Evolutionary conservation across 2,797 vertebrate species (phyloP).

Genomic region (Acropternis orthonyx): DNA sequence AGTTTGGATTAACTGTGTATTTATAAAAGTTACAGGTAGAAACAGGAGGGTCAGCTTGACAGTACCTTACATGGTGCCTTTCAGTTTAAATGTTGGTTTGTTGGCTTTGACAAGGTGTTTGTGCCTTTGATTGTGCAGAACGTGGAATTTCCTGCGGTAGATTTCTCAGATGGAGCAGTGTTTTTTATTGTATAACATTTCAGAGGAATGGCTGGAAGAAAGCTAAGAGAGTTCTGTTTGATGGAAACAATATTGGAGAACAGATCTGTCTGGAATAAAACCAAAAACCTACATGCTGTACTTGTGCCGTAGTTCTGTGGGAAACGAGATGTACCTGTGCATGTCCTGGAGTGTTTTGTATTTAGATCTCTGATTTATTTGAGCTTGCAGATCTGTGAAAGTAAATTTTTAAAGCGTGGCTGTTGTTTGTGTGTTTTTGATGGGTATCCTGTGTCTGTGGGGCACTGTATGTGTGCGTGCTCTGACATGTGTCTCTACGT

Average conservation of each 20-base stretch:
- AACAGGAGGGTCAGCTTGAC: neutral
- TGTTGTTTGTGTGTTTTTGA: neutral
- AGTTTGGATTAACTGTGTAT: neutral
- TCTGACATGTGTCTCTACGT: accelerated
- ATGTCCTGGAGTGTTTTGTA: neutral
- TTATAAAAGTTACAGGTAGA: neutral
- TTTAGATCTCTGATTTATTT: neutral
- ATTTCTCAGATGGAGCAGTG: neutral
- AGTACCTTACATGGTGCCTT: neutral
- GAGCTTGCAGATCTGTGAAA: neutral
- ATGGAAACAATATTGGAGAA: neutral
- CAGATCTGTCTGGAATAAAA: neutral
- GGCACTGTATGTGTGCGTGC: neutral
- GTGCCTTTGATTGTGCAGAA: neutral
- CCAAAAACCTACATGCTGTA: neutral
- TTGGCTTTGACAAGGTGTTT: neutral
- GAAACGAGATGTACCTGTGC: neutral
- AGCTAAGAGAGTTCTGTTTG: neutral
- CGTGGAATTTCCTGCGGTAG: neutral
- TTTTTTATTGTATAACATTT: neutral
- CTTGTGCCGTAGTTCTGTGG: neutral
- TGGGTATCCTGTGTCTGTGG: neutral
- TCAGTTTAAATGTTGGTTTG: neutral
- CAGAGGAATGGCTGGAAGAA: neutral
- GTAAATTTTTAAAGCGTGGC: neutral